Evolutionary conservation across 2,888 invertebrate species (phyloP).

Genomic region (Standfussiana lucernea): DNA sequence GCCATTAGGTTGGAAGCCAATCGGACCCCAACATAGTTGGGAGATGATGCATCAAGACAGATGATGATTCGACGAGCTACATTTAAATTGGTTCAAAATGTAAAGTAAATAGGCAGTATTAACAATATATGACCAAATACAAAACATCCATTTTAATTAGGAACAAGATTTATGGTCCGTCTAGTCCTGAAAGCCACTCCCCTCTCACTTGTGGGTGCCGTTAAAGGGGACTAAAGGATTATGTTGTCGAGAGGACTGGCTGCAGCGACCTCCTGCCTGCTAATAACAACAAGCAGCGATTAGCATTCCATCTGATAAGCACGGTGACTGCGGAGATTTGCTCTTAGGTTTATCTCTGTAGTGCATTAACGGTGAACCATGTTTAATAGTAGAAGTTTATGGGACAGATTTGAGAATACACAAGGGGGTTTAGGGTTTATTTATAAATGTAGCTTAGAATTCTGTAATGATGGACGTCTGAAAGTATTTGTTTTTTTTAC

Average conservation of each 20-base stretch:
- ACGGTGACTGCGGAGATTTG: conserved; percentile 13
- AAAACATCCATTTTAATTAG: not conserved
- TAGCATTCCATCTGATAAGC: conserved; percentile 27
- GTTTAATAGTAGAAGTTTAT: not conserved
- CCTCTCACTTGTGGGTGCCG: conserved; percentile 11
- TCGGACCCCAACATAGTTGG: too few species aligned
- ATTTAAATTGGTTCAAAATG: too few species aligned
- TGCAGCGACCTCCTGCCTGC: conserved; percentile 15
- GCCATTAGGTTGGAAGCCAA: too few species aligned
- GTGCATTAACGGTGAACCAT: not conserved
- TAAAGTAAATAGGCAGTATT: too few species aligned
- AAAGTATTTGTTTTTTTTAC: not conserved
- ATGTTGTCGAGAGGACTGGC: conserved; percentile 18
- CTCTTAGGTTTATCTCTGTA: not conserved
- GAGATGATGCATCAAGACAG: too few species aligned
- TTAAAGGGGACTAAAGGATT: conserved; percentile 31
- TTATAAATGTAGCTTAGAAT: not conserved
- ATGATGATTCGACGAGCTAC: too few species aligned
- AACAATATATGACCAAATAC: not conserved
- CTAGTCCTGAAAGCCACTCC: not conserved
- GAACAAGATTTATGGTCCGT: not conserved
- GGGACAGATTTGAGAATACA: not conserved
- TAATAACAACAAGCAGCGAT: conserved; percentile 29
- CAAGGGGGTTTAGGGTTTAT: not conserved
- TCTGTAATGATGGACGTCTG: not conserved